phyloP scores from a whole-genome alignment of 1,140 invertebrate genomes.

The Mya arenaria region DNA sequence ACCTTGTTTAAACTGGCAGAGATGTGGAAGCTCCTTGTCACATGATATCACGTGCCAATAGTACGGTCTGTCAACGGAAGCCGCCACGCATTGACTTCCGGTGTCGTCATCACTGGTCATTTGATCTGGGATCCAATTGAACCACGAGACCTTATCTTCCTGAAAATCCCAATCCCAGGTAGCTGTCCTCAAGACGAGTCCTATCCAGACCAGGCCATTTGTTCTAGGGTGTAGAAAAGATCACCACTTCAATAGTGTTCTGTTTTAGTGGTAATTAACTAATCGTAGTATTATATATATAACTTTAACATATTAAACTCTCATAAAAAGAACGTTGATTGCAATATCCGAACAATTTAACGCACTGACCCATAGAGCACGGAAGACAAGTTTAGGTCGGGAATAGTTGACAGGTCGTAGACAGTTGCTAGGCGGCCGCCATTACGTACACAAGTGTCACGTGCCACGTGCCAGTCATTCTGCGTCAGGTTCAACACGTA shows the following conservation, averaged over 20 bases:
- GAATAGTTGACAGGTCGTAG: neutral
- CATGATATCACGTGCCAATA: neutral
- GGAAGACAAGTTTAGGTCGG: too few species aligned
- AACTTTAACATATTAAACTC: too few species aligned
- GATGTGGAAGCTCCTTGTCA: neutral
- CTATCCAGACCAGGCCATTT: too few species aligned
- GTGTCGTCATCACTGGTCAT: neutral
- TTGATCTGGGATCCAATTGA: neutral
- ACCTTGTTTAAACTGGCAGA: conserved; percentile 10
- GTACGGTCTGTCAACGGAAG: neutral
- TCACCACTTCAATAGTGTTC: too few species aligned
- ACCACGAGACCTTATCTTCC: conserved; percentile 30
- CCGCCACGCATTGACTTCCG: neutral
- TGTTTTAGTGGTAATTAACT: too few species aligned
- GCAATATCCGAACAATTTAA: too few species aligned
- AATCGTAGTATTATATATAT: too few species aligned
- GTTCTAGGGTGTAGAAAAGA: too few species aligned
- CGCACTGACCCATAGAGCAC: too few species aligned
- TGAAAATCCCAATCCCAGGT: too few species aligned
- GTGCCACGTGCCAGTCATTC: neutral
- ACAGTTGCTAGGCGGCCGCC: neutral
- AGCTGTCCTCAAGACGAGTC: too few species aligned
- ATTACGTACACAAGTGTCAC: neutral
- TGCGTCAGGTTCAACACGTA: conserved; percentile 3
- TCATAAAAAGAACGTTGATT: too few species aligned